A percentile compares a stretch with the other conserved stretches of the same genome.
Conservation (phyloP, 2,888 invertebrate genomes). For the Taenaris catops region DNA sequence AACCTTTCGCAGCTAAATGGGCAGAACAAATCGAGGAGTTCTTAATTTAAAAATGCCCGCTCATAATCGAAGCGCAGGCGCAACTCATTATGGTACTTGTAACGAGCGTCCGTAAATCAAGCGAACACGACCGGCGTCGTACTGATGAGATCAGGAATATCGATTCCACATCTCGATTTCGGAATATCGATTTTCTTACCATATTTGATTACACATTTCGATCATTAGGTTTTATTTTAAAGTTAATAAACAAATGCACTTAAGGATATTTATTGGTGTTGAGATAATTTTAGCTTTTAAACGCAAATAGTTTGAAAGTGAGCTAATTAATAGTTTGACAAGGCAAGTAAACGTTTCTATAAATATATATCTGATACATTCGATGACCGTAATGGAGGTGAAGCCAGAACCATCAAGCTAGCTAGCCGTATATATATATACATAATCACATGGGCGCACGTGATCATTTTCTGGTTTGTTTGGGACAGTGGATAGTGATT, state of each 20-base stretch:
- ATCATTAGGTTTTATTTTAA: constrained; percentile 19
- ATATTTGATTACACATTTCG: constrained; percentile 28
- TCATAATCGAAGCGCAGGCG: constrained; percentile 54
- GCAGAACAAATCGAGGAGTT: constrained; percentile 35
- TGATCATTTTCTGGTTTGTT: no score
- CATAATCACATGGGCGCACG: no score
- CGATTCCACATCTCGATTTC: constrained; percentile 42
- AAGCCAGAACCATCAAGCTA: no score
- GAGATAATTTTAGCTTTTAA: no score
- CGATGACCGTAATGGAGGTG: no score
- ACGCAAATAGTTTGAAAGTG: no score
- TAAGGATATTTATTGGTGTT: no score
- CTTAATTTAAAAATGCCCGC: constrained; percentile 62
- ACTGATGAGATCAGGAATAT: constrained; percentile 46
- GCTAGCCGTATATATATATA: no score
- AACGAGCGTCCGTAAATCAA: constrained; percentile 71
- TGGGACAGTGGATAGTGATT: no score
- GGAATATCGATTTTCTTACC: constrained; percentile 29
- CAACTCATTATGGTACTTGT: constrained; percentile 67
- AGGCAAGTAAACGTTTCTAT: no score
- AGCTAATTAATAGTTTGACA: no score
- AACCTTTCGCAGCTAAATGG: constrained; percentile 25
- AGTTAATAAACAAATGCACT: not conserved
- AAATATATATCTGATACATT: no score
- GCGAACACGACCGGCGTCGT: constrained; percentile 66